Conservation (phyloP, 2,888 invertebrate genomes). For the Galeopsomyia nigrocyanea region DNA sequence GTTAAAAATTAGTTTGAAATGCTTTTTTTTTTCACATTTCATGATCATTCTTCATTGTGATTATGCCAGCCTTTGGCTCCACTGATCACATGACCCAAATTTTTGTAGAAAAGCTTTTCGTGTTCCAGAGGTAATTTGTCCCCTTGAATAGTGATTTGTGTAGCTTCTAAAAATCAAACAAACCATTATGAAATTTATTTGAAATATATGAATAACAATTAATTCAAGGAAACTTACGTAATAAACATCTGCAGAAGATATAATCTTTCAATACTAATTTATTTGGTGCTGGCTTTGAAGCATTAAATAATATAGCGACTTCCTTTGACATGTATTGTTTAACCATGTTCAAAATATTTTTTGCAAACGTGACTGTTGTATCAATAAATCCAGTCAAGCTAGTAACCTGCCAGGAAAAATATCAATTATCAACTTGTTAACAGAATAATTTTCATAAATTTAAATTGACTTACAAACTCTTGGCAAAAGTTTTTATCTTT, state of each 20-base stretch:
- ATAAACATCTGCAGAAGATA: constrained; percentile 34
- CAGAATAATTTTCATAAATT: neutral
- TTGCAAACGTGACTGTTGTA: constrained; percentile 34
- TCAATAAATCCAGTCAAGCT: constrained; percentile 38
- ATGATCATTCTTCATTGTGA: constrained; percentile 7
- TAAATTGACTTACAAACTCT: constrained; percentile 40
- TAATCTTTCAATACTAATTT: constrained; percentile 43
- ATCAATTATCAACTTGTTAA: neutral
- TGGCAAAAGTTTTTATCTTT: constrained; percentile 30
- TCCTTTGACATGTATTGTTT: constrained; percentile 36
- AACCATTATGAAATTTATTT: constrained; percentile 37
- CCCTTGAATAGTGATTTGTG: constrained; percentile 31
- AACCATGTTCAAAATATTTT: constrained; percentile 38
- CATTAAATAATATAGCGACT: constrained; percentile 27
- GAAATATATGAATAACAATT: constrained; percentile 28
- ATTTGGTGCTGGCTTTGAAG: constrained; percentile 28
- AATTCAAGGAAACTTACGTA: constrained; percentile 27
- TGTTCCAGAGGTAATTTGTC: constrained; percentile 34
- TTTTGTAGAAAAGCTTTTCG: constrained; percentile 36
- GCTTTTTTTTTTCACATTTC: neutral
- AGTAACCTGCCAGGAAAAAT: constrained; percentile 27
- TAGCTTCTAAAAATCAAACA: constrained; percentile 34
- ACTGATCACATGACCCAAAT: constrained; percentile 29
- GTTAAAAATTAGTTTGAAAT: constrained; percentile 4
- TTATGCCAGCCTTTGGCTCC: constrained; percentile 32